Conservation (phyloP, 2,797 vertebrate species). For the Toxotes lorentzi region DNA sequence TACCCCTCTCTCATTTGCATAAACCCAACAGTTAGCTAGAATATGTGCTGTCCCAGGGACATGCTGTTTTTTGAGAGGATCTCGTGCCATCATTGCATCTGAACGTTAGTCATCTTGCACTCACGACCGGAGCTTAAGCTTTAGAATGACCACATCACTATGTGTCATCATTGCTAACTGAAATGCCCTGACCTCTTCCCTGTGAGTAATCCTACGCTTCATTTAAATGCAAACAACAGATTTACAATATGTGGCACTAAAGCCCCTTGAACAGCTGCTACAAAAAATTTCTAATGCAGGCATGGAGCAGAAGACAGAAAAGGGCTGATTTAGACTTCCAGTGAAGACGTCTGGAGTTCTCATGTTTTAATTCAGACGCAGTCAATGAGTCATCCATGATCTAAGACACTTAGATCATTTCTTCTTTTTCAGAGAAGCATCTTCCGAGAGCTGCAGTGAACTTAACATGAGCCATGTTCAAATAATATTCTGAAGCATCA, state of each 20-base stretch:
- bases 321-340: conserved; percentile 21
- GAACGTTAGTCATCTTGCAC: conserved; percentile 45
- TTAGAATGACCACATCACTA: conserved; percentile 51
- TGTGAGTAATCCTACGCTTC: conserved; percentile 49
- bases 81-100: conserved; percentile 48
- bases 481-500: conserved; percentile 40
- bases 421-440: conserved; percentile 20
- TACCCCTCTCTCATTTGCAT: conserved; percentile 34
- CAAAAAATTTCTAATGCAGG: conserved; percentile 16
- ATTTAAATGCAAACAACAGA: conserved; percentile 54
- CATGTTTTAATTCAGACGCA: conserved; percentile 37
- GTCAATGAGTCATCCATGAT: conserved; percentile 54
- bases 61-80: conserved; percentile 67
- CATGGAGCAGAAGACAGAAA: conserved; percentile 24
- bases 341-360: conserved; percentile 18
- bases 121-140: conserved; percentile 39
- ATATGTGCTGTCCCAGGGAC: conserved; percentile 61
- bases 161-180: conserved; percentile 51
- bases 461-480: conserved; percentile 32
- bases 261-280: conserved; percentile 32
- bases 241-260: conserved; percentile 35
- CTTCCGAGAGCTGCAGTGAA: conserved; percentile 46
- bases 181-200: conserved; percentile 36
- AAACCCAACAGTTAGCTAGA: conserved; percentile 55
- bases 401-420: conserved; percentile 37